Evolutionary conservation across 2,797 vertebrate species (phyloP).

Genomic region (Anas capensis): DNA sequence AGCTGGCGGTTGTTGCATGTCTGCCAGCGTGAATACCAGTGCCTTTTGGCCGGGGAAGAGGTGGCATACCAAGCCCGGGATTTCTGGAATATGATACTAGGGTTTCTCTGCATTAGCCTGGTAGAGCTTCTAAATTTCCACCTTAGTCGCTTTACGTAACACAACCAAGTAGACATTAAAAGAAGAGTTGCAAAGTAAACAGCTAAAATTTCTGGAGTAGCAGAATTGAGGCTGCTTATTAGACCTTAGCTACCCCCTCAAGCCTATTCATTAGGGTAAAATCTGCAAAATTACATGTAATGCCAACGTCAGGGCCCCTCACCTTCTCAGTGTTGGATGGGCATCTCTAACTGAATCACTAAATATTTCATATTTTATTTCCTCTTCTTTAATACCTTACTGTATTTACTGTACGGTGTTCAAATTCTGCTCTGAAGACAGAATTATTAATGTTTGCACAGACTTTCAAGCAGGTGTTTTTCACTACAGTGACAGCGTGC

Average conservation of each 20-base stretch:
- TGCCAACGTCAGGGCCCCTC: background rate
- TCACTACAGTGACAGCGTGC: background rate
- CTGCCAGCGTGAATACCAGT: conserved; percentile 37
- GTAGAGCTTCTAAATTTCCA: conserved; percentile 24
- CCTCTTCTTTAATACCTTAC: conserved; percentile 32
- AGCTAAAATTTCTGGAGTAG: background rate
- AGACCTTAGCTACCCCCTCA: background rate
- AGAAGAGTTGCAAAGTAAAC: conserved; percentile 1
- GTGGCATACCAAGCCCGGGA: conserved; percentile 33
- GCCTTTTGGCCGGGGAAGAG: background rate
- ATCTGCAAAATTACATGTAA: background rate
- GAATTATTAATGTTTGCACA: conserved; percentile 47
- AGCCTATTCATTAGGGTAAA: background rate
- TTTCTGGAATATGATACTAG: conserved; percentile 43
- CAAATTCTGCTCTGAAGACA: conserved; percentile 40
- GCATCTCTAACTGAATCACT: background rate
- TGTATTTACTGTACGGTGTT: conserved; percentile 10
- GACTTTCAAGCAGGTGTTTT: background rate
- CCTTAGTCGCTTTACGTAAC: background rate
- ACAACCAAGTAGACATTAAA: background rate
- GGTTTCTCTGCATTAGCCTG: conserved; percentile 32
- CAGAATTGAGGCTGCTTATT: conserved; percentile 5
- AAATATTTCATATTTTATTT: conserved; percentile 39
- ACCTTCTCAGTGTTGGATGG: background rate
- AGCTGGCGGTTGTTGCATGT: background rate